These are phyloP conservation scores for Oscheius onirici DNA, from an alignment of 2,888 invertebrate genomes.

Conservation along the genomic window DNA sequence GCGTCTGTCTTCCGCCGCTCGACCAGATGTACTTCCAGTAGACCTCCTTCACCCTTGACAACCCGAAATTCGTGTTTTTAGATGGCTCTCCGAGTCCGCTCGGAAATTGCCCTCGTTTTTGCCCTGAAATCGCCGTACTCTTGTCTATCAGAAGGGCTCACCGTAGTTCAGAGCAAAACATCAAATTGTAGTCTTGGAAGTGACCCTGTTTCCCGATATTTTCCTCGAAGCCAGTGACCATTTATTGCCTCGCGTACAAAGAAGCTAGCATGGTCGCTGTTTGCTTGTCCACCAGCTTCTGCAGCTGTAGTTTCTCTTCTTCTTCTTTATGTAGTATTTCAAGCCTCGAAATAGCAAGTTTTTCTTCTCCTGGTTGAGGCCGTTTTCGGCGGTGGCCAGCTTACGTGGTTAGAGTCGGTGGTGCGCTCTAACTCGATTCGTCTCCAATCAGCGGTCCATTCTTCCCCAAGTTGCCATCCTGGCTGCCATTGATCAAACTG, in stretches of 20 bases:
- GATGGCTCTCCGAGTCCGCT: neutral
- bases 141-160: neutral
- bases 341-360: neutral
- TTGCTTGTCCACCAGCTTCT: conserved; percentile 3
- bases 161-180: neutral
- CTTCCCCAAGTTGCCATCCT: conserved; percentile 11
- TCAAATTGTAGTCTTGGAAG: neutral
- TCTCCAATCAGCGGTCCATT: conserved; percentile 36
- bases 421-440: conserved; percentile 35
- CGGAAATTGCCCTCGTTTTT: conserved; percentile 20
- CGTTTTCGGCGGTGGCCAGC: conserved; percentile 12
- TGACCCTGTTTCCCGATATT: neutral
- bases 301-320: neutral
- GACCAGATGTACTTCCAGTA: neutral
- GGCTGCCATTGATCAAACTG: conserved; percentile 25
- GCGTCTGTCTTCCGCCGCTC: neutral
- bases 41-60: conserved; percentile 20
- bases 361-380: neutral
- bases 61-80: conserved; percentile 22
- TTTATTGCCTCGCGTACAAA: conserved; percentile 5
- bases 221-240: neutral
- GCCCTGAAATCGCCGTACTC: neutral
- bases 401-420: conserved; percentile 31
- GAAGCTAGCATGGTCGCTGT: neutral
- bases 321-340: neutral